A percentile compares a stretch with the other conserved stretches of the same genome.
phyloP scores from a whole-genome alignment of 2,888 invertebrate genomes.

The Pollenia labialis region DNA sequence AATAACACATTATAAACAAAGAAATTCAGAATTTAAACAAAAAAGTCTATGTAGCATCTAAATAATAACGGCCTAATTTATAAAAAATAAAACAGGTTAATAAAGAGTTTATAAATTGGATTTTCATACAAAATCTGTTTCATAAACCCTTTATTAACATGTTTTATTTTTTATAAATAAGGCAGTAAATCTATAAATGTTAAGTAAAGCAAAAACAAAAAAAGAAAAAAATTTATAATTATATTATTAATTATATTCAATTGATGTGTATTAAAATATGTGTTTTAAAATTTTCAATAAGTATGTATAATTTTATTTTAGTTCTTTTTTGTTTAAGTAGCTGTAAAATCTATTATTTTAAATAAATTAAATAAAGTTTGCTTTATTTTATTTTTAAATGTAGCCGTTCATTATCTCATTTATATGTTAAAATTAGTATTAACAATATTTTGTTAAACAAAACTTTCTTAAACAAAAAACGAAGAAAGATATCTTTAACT shows the following conservation, averaged over 20 bases:
- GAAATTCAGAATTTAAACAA: constrained; percentile 48
- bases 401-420: background rate
- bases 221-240: constrained; percentile 15
- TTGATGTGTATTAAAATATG: constrained; percentile 44
- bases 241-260: constrained; percentile 43
- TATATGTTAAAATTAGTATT: background rate
- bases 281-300: constrained; percentile 16
- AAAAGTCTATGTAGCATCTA: constrained; percentile 55
- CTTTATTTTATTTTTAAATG: background rate
- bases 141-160: no score
- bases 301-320: background rate
- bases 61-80: no score
- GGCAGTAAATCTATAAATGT: constrained; percentile 45
- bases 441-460: background rate
- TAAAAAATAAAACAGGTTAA: no score
- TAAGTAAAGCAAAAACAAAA: constrained; percentile 32
- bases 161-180: no score
- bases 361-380: background rate
- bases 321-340: background rate
- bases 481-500: constrained; percentile 65
- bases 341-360: background rate
- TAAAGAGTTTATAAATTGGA: no score
- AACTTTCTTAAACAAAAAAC: background rate
- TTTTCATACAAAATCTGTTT: no score
- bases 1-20: constrained; percentile 9